Percentiles rank a stretch among this genome's conserved stretches.
phyloP scores from a whole-genome alignment of 1,140 invertebrate species.

The Dendrolimus kikuchii region DNA sequence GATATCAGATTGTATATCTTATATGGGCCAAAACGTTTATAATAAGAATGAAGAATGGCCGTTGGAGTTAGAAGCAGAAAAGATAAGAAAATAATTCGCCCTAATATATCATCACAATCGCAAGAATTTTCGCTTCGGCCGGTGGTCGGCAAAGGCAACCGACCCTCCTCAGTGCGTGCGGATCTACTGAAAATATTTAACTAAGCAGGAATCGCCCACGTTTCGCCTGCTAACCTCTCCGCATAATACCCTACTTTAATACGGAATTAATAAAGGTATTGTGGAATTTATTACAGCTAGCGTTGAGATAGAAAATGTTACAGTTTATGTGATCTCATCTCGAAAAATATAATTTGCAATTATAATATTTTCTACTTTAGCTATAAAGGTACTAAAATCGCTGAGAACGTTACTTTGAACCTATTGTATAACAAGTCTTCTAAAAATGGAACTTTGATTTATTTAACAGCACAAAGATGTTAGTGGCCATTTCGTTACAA shows the following conservation, averaged over 20 bases:
- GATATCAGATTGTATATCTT: too few species aligned
- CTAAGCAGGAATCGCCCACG: slow-evolving; percentile 31
- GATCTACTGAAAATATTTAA: slow-evolving; percentile 48
- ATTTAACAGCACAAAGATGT: too few species aligned
- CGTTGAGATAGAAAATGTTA: background rate
- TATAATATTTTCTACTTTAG: too few species aligned
- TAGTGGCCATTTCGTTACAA: too few species aligned
- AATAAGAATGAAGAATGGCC: slow-evolving; percentile 63
- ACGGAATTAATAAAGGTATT: slow-evolving; percentile 12
- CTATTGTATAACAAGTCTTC: too few species aligned
- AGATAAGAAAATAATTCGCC: slow-evolving; percentile 67
- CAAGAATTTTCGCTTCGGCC: slow-evolving; percentile 49
- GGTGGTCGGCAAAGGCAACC: slow-evolving; percentile 29
- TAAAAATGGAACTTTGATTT: too few species aligned
- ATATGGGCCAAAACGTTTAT: slow-evolving; percentile 65
- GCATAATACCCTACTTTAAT: slow-evolving; percentile 17
- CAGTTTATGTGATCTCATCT: background rate
- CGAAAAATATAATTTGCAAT: too few species aligned
- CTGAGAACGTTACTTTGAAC: too few species aligned
- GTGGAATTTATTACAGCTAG: slow-evolving; percentile 7
- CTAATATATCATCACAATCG: slow-evolving; percentile 65
- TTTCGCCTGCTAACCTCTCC: slow-evolving; percentile 10
- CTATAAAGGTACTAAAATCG: background rate
- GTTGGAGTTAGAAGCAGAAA: slow-evolving; percentile 59
- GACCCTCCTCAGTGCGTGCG: slow-evolving; percentile 51